Conservation (phyloP, 1,140 invertebrate genomes). For the Drosophila malerkotliana region DNA sequence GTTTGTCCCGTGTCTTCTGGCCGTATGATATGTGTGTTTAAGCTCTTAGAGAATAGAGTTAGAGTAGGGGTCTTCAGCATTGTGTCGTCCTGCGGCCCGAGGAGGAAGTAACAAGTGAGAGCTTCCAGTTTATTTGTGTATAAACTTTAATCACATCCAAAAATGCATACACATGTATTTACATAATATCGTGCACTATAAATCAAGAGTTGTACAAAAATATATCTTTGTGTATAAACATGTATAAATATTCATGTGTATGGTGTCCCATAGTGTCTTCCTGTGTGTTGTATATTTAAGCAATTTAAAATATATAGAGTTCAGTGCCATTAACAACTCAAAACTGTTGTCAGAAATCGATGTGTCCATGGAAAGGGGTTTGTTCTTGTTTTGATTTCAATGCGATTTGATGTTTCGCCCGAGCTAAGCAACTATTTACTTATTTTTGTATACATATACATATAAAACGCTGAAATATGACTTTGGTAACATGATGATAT, state of each 20-base stretch:
- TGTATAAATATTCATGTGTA: slow-evolving; percentile 5
- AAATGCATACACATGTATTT: slow-evolving; percentile 67
- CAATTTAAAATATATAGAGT: slow-evolving; percentile 33
- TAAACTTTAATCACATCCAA: slow-evolving; percentile 68
- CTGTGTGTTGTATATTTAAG: slow-evolving; percentile 17
- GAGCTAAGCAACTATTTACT: slow-evolving; percentile 58
- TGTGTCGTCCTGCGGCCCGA: slow-evolving; percentile 51
- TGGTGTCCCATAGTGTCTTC: slow-evolving; percentile 1
- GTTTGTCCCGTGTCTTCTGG: slow-evolving; percentile 36
- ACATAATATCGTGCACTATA: slow-evolving; percentile 70
- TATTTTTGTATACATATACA: slow-evolving; percentile 57
- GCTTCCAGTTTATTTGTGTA: slow-evolving; percentile 27
- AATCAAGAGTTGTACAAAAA: slow-evolving; percentile 61
- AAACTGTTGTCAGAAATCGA: slow-evolving; percentile 48
- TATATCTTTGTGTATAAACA: slow-evolving; percentile 35
- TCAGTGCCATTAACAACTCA: slow-evolving; percentile 53
- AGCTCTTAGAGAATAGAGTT: slow-evolving; percentile 65
- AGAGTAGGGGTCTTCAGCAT: slow-evolving; percentile 17
- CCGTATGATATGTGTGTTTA: slow-evolving; percentile 63
- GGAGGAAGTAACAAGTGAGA: slow-evolving; percentile 44
- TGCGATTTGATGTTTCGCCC: slow-evolving; percentile 29
- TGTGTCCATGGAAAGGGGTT: slow-evolving; percentile 28
- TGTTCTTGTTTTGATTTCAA: slow-evolving; percentile 26
- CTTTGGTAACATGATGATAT: slow-evolving; percentile 48
- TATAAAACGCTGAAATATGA: slow-evolving; percentile 67